Percentiles rank a stretch among this genome's conserved stretches.
These are phyloP conservation scores for Pheosia tremula DNA, from an alignment of 2,888 invertebrate genomes.

Conservation along the genomic window DNA sequence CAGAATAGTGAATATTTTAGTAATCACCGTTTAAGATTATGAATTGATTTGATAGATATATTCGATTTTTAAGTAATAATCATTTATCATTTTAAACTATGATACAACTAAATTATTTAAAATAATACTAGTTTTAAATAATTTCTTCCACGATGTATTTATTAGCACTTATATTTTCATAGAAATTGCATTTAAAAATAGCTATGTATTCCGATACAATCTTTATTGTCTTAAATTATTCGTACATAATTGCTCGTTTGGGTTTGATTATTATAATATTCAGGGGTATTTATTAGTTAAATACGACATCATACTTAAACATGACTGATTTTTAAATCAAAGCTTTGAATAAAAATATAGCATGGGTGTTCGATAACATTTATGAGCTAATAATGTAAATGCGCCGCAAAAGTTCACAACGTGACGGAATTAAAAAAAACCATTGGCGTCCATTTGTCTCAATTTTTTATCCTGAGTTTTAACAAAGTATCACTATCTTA, in stretches of 20 bases:
- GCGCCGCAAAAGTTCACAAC: constrained; percentile 7
- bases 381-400: constrained; percentile 20
- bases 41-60: background rate
- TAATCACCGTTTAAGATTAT: background rate
- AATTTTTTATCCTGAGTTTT: background rate
- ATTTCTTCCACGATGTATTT: constrained; percentile 3
- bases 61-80: background rate
- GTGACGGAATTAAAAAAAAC: constrained; percentile 6
- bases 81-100: background rate
- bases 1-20: background rate
- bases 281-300: background rate
- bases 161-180: constrained; percentile 10
- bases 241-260: background rate
- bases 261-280: constrained; percentile 6
- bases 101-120: background rate
- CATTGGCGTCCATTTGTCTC: constrained; percentile 4
- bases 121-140: background rate
- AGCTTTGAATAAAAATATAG: constrained; percentile 8
- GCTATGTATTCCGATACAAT: constrained; percentile 7
- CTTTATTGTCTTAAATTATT: constrained; percentile 12
- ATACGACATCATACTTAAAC: background rate
- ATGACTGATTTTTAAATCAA: constrained; percentile 2
- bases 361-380: constrained; percentile 3
- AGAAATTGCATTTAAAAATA: constrained; percentile 10
- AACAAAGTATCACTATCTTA: background rate